Evolutionary conservation across 92 coral and sea anemone genomes (phyloP).

Genomic region (Porites evermanni): DNA sequence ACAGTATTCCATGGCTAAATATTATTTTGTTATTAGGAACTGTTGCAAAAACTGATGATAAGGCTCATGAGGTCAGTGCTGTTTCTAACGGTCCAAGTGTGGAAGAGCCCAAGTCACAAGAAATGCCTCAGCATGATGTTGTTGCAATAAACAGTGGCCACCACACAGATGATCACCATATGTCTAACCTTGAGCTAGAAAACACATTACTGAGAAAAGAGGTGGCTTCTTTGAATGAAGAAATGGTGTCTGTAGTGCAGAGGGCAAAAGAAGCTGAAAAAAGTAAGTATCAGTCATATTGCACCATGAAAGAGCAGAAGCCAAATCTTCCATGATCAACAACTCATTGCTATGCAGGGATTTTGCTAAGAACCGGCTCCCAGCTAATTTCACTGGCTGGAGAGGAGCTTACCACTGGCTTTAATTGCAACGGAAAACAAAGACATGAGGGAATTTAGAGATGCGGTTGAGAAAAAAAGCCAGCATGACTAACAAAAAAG

Average conservation of each 20-base stretch:
- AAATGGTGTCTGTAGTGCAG: conserved; percentile 89
- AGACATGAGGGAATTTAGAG: no score
- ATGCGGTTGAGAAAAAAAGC: no score
- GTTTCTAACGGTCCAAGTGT: conserved; percentile 3
- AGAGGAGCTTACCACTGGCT: no score
- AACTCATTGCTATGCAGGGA: no score
- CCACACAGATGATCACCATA: conserved; percentile 72
- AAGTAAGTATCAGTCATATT: conserved; percentile 53
- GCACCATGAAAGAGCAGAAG: no score
- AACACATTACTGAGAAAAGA: conserved; percentile 89
- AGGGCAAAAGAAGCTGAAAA: conserved; percentile 91
- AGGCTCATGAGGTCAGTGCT: background rate
- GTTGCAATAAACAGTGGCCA: background rate
- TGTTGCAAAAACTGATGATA: background rate
- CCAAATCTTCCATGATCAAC: no score
- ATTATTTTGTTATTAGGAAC: conserved; percentile 1
- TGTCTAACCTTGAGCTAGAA: conserved; percentile 92
- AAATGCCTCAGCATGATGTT: conserved; percentile 29
- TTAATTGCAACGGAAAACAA: no score
- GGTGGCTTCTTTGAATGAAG: conserved; percentile 92
- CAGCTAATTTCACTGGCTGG: no score
- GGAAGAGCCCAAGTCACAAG: conserved; percentile 37
- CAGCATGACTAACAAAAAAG: no score
- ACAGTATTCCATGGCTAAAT: no score
- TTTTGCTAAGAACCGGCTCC: no score